These are phyloP conservation scores for Zootermopsis nevadensis DNA, from an alignment of 2,888 invertebrate genomes.

Conservation along the genomic window DNA sequence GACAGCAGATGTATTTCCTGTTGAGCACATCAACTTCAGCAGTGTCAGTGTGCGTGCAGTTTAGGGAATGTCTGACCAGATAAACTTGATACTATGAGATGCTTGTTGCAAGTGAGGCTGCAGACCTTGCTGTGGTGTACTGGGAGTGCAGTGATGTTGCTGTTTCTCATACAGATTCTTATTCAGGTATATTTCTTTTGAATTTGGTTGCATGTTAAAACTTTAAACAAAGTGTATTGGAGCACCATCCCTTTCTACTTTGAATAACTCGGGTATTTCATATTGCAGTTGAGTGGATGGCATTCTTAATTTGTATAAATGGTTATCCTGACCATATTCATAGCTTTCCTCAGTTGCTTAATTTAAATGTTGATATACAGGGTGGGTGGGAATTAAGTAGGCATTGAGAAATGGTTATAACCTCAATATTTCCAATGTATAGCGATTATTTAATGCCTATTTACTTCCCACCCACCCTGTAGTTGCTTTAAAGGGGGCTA, in stretches of 20 bases:
- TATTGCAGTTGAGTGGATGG: background rate
- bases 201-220: background rate
- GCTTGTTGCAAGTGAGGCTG: slow-evolving; percentile 25
- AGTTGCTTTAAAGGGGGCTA: too few relatives aligned
- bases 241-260: background rate
- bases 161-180: slow-evolving; percentile 10
- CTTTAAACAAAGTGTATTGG: background rate
- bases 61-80: background rate
- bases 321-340: background rate
- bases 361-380: too few relatives aligned
- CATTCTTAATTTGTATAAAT: background rate
- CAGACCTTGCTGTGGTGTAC: slow-evolving; percentile 28
- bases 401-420: too few relatives aligned
- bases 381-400: too few relatives aligned
- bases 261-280: too few relatives aligned
- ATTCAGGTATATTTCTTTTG: slow-evolving; percentile 26
- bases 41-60: too few relatives aligned
- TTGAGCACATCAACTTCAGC: too few relatives aligned
- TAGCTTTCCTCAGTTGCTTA: too few relatives aligned
- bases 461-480: too few relatives aligned
- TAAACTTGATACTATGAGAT: slow-evolving; percentile 6
- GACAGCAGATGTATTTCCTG: too few relatives aligned
- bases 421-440: too few relatives aligned
- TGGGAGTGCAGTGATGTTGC: slow-evolving; percentile 8
- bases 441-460: too few relatives aligned